Percentiles rank a stretch among this genome's conserved stretches.
Evolutionary conservation across 1,140 invertebrate species (phyloP).

Genomic region (Drosophila nigromelanica): DNA sequence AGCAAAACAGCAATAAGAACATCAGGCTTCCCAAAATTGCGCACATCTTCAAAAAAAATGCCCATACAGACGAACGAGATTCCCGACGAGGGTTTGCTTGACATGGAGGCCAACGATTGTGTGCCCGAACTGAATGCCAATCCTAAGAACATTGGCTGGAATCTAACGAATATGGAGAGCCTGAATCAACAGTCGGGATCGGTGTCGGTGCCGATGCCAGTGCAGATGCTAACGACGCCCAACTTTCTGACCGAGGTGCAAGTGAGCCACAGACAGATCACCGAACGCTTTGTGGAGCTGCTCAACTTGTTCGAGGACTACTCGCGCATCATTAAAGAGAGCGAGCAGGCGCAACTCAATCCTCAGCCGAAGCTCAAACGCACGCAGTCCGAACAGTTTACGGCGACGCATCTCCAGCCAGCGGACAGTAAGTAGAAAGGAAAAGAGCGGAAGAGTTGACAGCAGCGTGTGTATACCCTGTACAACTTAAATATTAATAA

Average conservation of each 20-base stretch:
- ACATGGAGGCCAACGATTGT: constrained; percentile 9
- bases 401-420: neutral
- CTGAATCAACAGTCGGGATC: neutral
- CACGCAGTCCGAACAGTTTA: constrained; percentile 38
- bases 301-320: constrained; percentile 60
- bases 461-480: neutral
- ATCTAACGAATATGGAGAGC: neutral
- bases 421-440: constrained; percentile 18
- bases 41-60: constrained; percentile 13
- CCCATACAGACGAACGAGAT: constrained; percentile 4
- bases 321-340: constrained; percentile 35
- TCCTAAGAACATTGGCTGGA: constrained; percentile 44
- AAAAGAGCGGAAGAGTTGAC: too few species aligned
- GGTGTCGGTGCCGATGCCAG: neutral
- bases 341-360: constrained; percentile 11
- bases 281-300: constrained; percentile 54
- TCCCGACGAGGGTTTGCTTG: neutral
- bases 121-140: neutral
- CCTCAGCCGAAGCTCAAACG: constrained; percentile 31
- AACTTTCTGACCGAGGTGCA: constrained; percentile 51
- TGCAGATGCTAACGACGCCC: neutral
- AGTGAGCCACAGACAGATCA: constrained; percentile 56
- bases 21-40: neutral
- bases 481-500: neutral
- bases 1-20: neutral